Conservation (phyloP, 2,797 vertebrate genomes). For the Mycteria americana region DNA sequence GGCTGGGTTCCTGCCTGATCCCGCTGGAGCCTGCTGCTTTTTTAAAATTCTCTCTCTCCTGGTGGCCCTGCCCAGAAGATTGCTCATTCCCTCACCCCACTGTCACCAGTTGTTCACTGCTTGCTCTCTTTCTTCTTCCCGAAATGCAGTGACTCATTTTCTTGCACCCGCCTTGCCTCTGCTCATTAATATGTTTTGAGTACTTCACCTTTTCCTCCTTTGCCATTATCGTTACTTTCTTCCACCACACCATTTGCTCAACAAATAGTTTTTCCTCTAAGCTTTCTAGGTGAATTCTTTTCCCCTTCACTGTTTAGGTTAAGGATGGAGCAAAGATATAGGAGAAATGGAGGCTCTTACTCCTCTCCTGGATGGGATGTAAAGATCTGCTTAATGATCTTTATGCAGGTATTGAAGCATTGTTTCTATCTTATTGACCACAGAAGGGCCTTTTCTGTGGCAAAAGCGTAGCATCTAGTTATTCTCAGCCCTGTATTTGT, state of each 20-base stretch:
- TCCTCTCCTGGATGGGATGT: neutral
- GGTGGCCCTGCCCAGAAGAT: conserved; percentile 18
- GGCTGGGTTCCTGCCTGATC: neutral
- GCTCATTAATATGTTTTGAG: neutral
- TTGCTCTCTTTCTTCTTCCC: neutral
- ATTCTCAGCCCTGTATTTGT: neutral
- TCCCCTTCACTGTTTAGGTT: neutral
- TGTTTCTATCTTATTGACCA: rapidly evolving
- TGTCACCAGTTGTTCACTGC: neutral
- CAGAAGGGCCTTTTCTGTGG: neutral
- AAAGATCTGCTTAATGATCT: neutral
- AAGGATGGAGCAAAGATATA: neutral
- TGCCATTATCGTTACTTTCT: neutral
- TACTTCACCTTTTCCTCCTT: neutral
- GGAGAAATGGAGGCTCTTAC: neutral
- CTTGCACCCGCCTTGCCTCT: neutral
- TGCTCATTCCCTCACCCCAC: neutral
- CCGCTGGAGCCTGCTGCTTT: rapidly evolving
- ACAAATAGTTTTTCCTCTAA: neutral
- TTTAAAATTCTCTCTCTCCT: neutral
- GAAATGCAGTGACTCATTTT: neutral
- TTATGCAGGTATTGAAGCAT: neutral
- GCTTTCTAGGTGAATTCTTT: neutral
- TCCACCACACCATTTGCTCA: neutral
- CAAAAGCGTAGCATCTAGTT: neutral